Base-by-base conservation (phyloP, 2,888 invertebrate genomes). In the Harpagoxenus sublaevis region DNA sequence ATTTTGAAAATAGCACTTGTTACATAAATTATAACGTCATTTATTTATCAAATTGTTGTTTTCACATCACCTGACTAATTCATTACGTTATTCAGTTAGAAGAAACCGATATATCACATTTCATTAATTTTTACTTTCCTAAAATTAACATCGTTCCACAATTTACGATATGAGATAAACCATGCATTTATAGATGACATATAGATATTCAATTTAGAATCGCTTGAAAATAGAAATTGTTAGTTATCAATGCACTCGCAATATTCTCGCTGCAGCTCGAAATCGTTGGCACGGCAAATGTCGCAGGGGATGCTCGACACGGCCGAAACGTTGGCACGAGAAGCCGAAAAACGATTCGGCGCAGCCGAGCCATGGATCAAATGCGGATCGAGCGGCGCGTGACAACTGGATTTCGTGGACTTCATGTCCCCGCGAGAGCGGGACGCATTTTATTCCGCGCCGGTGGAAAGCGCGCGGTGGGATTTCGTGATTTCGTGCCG, bases 381-480 rank as follows among this genome's bases (percentile, higher is more conserved):
- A 75, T 78, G 57, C 74, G 83, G 84, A 85, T 90, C 89, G 89
- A 88, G 85, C 73, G 85, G 75, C 82, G 85, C 84, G 75, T 83
- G 88, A 85, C 86, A 88, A 91, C 87, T 85, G 88, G 84, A 88
- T 88, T 87, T 79, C 79, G 63, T 75, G 83, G 77, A 84, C 78
- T 81, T 68, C 12, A 84, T 66, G 81, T 86, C 90, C 86, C 84
- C 78, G 79, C 9, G 73, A 75, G 66, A 57, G 63, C 55, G 62
- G n/a, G n/a, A 60, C 55, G 82, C 79, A 83, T 87, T 89, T 89
- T 88, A 88, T 88, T 86, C 83, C 81, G 48, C 84, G 28, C 48
- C 39, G 66, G 60, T 60, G 12, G 83, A 65, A 60, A 66, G 48
- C 55, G 63, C 55, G 57, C 83, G 51, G 62, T 68, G 79, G 84